Evolutionary conservation across 2,113 vertebrate species (phyloP), one percentile per base, ranked within the genome.

Genomic region (Phrynosoma platyrhinos): DNA sequence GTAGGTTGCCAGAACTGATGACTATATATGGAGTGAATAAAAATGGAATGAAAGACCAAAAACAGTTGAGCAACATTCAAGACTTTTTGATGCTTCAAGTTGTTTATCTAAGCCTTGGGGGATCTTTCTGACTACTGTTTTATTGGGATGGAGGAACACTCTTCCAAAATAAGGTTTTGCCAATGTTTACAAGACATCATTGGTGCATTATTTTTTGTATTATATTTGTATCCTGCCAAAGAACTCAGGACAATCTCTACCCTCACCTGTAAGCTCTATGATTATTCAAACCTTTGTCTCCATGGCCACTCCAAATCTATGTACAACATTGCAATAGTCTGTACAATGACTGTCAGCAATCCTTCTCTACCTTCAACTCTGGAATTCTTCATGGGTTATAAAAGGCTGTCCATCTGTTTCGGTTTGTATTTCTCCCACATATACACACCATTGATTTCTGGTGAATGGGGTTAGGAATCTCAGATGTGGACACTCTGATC

Each of bases 1-100:
- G 91, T 80, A 84, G 92, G n/a, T 84, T 91, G 86, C 80, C 86
- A 85, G 89, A 87, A 58, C 36, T 36, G 25, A 68, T 36, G 62
- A 42, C 42, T 69, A 30, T 55, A 30, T 69, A 30, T 64, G 25
- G n/a, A 79, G 21, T 71, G 64, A 69, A 85, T 64, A 77, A 79
- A 77, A 79, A 9, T 53, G 62, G 75, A 68, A 90, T 89, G 79
- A 81, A 81, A 91, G 72, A 42, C 75, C 84, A 9, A 25, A 20
- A 90, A 62, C 72, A 68, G 5, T 0, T 85, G 69, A 90, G 89
- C 69, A 78, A 88, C 86, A 6, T 55, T 9, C 42, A 85, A 81
- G 88, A 78, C 27, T 36, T 7, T 85, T 89, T 71, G 79, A 1
- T 36, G 87, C 78, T 79, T 77, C 71, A 90, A n/a, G 5, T 42